Conservation (phyloP, 2,113 vertebrate genomes). For the Speoplatyrhinus poulsoni region DNA sequence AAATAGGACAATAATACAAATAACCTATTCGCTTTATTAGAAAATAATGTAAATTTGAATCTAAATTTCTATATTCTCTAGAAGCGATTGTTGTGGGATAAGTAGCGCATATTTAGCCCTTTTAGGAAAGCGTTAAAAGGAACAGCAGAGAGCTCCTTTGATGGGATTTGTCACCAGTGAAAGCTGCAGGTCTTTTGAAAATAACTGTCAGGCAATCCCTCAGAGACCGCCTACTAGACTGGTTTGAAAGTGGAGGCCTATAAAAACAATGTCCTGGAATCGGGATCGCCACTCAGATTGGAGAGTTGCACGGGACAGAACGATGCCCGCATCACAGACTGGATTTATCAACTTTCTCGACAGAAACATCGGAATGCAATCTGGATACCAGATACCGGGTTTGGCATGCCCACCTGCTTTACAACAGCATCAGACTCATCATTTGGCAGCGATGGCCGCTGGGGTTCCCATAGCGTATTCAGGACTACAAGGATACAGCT, state of each 20-base stretch:
- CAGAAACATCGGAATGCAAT: conserved; percentile 63
- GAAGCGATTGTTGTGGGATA: conserved; percentile 44
- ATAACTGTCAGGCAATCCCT: conserved; percentile 68
- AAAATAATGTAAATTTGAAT: conserved; percentile 41
- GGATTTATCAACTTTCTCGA: conserved; percentile 79
- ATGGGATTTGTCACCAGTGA: conserved; percentile 78
- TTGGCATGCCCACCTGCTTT: conserved; percentile 65
- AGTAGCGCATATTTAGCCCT: conserved; percentile 57
- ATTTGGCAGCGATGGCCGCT: conserved; percentile 69
- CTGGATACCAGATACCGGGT: conserved; percentile 73
- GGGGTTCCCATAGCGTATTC: conserved; percentile 71
- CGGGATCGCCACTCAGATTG: conserved; percentile 33
- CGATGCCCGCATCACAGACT: conserved; percentile 77
- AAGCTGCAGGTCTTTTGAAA: conserved; percentile 71
- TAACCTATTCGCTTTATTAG: conserved; percentile 1
- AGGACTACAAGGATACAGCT: conserved; percentile 78
- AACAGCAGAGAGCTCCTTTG: conserved; percentile 79
- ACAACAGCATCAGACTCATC: conserved; percentile 67
- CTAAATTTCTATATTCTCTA: conserved; percentile 40
- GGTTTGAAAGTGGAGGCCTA: conserved; percentile 22
- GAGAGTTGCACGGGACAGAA: conserved; percentile 37
- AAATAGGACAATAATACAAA: no score
- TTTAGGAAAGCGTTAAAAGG: conserved; percentile 71
- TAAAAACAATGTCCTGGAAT: conserved; percentile 57
- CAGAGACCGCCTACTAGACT: conserved; percentile 31